Evolutionary conservation across 2,888 invertebrate genomes (phyloP), one percentile per base, ranked within the genome.

Genomic region (Crocallis elinguaria): DNA sequence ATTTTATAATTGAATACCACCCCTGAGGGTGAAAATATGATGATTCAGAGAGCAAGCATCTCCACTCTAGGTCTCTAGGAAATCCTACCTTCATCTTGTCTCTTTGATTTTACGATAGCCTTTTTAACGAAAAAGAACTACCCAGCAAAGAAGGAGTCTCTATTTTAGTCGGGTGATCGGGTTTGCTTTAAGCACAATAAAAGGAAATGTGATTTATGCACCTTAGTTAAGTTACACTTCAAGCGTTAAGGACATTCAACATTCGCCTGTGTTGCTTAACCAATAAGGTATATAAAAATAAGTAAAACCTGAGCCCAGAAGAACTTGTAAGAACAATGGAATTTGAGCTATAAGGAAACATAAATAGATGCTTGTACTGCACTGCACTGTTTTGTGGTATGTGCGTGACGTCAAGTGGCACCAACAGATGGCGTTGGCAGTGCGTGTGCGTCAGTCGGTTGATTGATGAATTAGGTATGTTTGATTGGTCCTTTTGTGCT

Each of bases 341-440:
- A 41, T 6, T 23, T 50, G 30, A 60, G 32, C 44, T 33, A 29
- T 21, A 51, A 30, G 12, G n/a, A n/a, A n/a, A n/a, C n/a, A n/a
- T n/a, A n/a, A n/a, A n/a, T n/a, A n/a, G n/a, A n/a, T n/a, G n/a
- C n/a, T n/a, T n/a, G n/a, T n/a, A n/a, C n/a, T n/a, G n/a, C n/a
- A n/a, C n/a, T n/a, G n/a, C n/a, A n/a, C n/a, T n/a, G 29, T 12
- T 11, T 17, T 5, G 3, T 7, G 17, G 36, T 32, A 42, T 25
- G 39, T 19, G 14, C 19, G 32, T 80, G 75, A 79, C 74, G 75
- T 75, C 68, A 73, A 30, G 21, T 46, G 71, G 67, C 70, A 75
- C 71, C 70, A 67, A 75, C 67, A 82, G 84, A 84, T 82, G 84
- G 80, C 84, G 78, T 56, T 72, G 65, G 62, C 48, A 21, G 62